Evolutionary conservation across 2,113 vertebrate genomes (phyloP), one percentile per base, ranked within the genome.

Genomic region (Tenrec ecaudatus): DNA sequence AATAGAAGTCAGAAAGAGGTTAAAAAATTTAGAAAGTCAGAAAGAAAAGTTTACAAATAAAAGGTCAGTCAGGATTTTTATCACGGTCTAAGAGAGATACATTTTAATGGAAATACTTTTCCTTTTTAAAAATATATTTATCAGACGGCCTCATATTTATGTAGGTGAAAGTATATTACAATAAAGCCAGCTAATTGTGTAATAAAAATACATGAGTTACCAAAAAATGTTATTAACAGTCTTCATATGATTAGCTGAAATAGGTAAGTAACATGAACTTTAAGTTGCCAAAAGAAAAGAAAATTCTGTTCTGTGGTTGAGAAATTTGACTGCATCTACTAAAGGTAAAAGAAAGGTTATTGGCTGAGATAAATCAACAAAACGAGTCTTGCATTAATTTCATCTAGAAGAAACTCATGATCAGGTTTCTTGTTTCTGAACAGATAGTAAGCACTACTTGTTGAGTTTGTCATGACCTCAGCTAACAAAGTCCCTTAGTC

Each of bases 31-130:
- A 19, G 7, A 62, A 93, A 64, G 80, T 27, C 60, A 96, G 47
- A 92, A 78, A 3, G 31, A 19, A 89, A 94, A 90, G 53, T 91
- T 96, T 92, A 33, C 81, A 66, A 94, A 93, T 60, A 97, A n/a
- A 96, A 90, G 82, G 64, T 94, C 85, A 88, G 53, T 94, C 95
- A 97, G 38, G 95, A 94, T 33, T 96, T 97, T 96, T 36, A 96
- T 87, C 88, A 77, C 86, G 96, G 2, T 95, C 83, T 94, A 95
- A 96, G 38, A 60, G 84, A 57, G 95, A 3, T 96, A 90, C 83
- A 89, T 97, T 95, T 88, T 86, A 95, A 96, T 69, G 38, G 94
- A 90, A 97, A 78, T 91, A 75, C 93, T 40, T 43, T 95, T 96
- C 95, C 73, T 43, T 77, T 96, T 97, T 97, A 91, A 89, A 93